Percentiles rank a stretch among this genome's conserved stretches.
phyloP scores from a whole-genome alignment of 2,888 invertebrate species.

The Cephus sareptanus region DNA sequence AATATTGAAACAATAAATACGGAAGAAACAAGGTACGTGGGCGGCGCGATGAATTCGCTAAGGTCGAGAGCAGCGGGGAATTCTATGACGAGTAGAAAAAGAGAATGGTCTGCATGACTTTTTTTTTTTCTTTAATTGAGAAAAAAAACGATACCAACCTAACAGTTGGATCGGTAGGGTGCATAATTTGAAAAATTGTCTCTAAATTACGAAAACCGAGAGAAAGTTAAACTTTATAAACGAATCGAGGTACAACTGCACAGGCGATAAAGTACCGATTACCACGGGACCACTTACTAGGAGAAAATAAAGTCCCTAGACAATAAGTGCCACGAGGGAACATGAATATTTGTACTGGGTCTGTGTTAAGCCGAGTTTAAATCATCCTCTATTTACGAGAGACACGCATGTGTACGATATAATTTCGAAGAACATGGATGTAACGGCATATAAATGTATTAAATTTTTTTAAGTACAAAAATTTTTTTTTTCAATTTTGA shows the following conservation, averaged over 20 bases:
- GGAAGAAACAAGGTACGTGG: conserved; percentile 5
- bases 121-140: neutral
- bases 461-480: neutral
- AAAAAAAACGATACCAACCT: neutral
- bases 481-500: no score
- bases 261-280: neutral
- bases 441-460: neutral
- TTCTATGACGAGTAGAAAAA: neutral
- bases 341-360: neutral
- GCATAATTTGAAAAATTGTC: neutral
- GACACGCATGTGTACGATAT: conserved; percentile 5
- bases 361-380: conserved; percentile 3
- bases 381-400: conserved; percentile 21
- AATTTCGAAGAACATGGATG: neutral
- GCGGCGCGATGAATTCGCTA: conserved; percentile 5
- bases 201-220: conserved; percentile 14
- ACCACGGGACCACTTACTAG: neutral
- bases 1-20: conserved; percentile 40
- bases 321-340: neutral
- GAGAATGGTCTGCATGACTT: neutral
- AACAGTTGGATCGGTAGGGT: neutral
- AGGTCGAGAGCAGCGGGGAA: neutral
- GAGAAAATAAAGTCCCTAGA: conserved; percentile 2
- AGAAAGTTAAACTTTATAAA: conserved; percentile 11
- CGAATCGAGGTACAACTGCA: neutral